phyloP scores from a whole-genome alignment of 2,888 invertebrate species.

The Acheta domesticus region DNA sequence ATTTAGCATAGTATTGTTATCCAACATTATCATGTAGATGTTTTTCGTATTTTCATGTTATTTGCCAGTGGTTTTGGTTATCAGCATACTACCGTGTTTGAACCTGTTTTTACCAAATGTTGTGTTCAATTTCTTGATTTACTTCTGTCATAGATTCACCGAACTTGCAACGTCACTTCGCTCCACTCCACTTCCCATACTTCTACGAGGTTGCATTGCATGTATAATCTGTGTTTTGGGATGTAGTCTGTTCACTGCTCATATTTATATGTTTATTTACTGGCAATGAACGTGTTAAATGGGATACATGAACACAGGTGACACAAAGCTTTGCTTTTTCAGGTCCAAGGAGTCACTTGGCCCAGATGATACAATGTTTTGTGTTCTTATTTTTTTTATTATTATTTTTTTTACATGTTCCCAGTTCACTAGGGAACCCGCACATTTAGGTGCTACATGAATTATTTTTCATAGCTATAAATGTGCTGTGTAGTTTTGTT shows the following conservation, averaged over 20 bases:
- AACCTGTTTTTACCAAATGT: slow-evolving; percentile 2
- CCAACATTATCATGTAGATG: slow-evolving; percentile 10
- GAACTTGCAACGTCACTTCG: slow-evolving; percentile 18
- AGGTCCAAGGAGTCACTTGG: slow-evolving; percentile 10
- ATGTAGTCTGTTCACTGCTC: slow-evolving; percentile 18
- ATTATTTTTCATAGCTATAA: slow-evolving; percentile 10
- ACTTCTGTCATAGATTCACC: slow-evolving; percentile 18
- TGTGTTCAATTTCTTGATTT: slow-evolving; percentile 3
- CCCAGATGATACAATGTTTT: background rate
- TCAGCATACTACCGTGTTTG: slow-evolving; percentile 18
- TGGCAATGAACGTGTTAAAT: background rate
- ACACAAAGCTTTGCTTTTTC: slow-evolving; percentile 11
- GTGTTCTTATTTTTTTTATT: background rate
- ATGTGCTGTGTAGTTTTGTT: slow-evolving; percentile 1
- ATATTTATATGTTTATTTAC: background rate
- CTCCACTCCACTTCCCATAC: slow-evolving; percentile 18
- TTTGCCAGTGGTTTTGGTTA: slow-evolving; percentile 18
- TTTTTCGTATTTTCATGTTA: background rate
- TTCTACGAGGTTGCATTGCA: slow-evolving; percentile 3
- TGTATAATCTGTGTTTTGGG: slow-evolving; percentile 4
- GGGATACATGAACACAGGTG: slow-evolving; percentile 18
- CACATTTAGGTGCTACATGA: background rate
- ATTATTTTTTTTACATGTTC: background rate
- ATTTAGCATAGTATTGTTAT: slow-evolving; percentile 18
- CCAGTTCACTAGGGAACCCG: background rate